Conservation (phyloP, 1,140 invertebrate genomes). For the Adelges cooleyi region DNA sequence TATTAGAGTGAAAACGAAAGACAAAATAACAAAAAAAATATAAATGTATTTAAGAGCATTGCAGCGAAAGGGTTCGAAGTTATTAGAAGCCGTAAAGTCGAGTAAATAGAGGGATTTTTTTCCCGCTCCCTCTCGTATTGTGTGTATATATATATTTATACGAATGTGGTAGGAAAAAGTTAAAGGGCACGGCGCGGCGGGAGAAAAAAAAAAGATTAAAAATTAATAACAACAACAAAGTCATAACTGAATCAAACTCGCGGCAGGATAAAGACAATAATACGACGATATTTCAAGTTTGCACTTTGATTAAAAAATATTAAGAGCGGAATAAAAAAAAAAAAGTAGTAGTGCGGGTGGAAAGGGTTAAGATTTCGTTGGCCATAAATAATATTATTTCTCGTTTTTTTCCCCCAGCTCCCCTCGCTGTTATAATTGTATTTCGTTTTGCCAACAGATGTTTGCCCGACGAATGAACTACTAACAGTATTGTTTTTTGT, state of each 20-base stretch:
- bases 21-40: background rate
- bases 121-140: background rate
- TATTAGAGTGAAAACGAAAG: background rate
- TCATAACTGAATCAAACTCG: conserved; percentile 29
- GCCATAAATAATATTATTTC: conserved; percentile 20
- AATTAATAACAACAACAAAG: conserved; percentile 29
- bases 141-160: no score
- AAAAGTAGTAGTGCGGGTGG: conserved; percentile 1
- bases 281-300: conserved; percentile 29
- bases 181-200: background rate
- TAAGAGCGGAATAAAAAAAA: background rate
- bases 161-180: conserved; percentile 19
- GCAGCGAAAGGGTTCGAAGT: conserved; percentile 19
- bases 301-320: conserved; percentile 28
- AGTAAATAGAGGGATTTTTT: conserved; percentile 26
- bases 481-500: background rate
- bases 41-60: conserved; percentile 11
- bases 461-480: conserved; percentile 26
- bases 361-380: conserved; percentile 25
- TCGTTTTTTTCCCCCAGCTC: background rate
- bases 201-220: conserved; percentile 13
- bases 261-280: conserved; percentile 26
- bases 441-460: conserved; percentile 27
- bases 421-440: conserved; percentile 21
- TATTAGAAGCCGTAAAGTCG: conserved; percentile 26